Base-by-base conservation (phyloP, 1,140 invertebrate genomes). In the Calosoma granatense region DNA sequence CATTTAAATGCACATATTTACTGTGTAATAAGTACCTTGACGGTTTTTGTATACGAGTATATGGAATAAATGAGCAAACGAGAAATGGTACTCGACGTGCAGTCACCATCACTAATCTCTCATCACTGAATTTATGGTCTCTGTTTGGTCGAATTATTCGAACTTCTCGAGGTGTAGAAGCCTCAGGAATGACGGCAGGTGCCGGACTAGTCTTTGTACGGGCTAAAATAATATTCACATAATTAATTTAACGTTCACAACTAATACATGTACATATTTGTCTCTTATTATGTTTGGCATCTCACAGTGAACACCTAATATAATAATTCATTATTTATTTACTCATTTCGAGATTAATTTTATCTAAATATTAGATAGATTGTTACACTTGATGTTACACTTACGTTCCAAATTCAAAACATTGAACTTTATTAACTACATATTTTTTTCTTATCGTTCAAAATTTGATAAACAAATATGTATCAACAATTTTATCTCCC, bases 11-110 rank as follows among this genome's bases (percentile, higher is more conserved):
- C 6, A 36, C n/a, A 36, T 9, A 6, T 36, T 9, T 43, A 59
- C n/a, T n/a, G n/a, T n/a, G n/a, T 52, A 54, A 22, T 23, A 58
- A 67, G 71, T 77, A 85, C 86, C 85, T 81, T 66, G 72, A 78
- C 64, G 70, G 78, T 61, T 79, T 78, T 65, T 78, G 73, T 64
- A 78, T 80, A 73, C 84, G 87, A 59, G 80, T 84, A 67, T 90
- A 92, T 41, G 89, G 87, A 65, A 94, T 78, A 41, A 86, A 81
- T 20, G 90, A 92, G 72, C 90, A 93, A 55, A 94, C 76, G 60
- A 88, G 73, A 72, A 90, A 88, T 26, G 90, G 90, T 51, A 83
- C 78, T 70, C 84, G 79, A 67, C 84, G 78, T 30, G 79, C 64
- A 58, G 87, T 81, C 56, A 85, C 81, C 69, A 93, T 75, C 53